Base-by-base conservation (phyloP, 2,888 invertebrate genomes). In the Cistogaster globosa region DNA sequence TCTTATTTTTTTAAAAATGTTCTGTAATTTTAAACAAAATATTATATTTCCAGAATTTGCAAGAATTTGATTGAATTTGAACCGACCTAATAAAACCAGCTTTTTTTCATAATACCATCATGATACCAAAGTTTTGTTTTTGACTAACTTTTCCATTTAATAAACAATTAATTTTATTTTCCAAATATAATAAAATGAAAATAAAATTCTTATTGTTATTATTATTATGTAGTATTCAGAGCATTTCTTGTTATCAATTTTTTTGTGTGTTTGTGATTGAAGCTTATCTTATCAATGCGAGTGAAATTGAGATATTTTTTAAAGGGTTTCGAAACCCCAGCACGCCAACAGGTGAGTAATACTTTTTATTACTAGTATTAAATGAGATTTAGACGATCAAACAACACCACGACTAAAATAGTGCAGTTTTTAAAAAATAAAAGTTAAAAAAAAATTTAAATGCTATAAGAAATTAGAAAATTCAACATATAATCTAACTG, bases 201-300 rank as follows among this genome's bases (percentile, higher is more conserved):
- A n/a, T n/a, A n/a, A n/a, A n/a, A n/a, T n/a, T n/a, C n/a, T n/a
- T n/a, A n/a, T n/a, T 75, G 69, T 32, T 32, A 7, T 32, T 32
- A 32, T 32, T 32, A 8, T 32, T 60, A 69, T 74, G 67, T 85
- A 75, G 32, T 82, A 78, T 81, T 81, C 81, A 74, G 71, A 82
- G 53, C 69, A 68, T 60, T 82, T 74, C 32, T 74, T 68, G 63
- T 82, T 85, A 85, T 85, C 85, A 85, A 38, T 51, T 63, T 45
- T 57, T 18, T 1, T 48, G n/a, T 57, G 38, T 55, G 32, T 55
- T 62, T 69, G 53, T 74, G 53, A 65, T 57, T 14, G 12, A 20
- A n/a, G 48, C 86, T 84, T 86, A 86, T 86, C 86, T 86, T 86
- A 86, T 86, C 86, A 78, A 55, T 74, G 67, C 62, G 51, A 83